Percentiles rank a stretch among this genome's conserved stretches.
These are phyloP conservation scores for Raphicerus campestris DNA, from an alignment of 2,113 vertebrate species.

Conservation along the genomic window DNA sequence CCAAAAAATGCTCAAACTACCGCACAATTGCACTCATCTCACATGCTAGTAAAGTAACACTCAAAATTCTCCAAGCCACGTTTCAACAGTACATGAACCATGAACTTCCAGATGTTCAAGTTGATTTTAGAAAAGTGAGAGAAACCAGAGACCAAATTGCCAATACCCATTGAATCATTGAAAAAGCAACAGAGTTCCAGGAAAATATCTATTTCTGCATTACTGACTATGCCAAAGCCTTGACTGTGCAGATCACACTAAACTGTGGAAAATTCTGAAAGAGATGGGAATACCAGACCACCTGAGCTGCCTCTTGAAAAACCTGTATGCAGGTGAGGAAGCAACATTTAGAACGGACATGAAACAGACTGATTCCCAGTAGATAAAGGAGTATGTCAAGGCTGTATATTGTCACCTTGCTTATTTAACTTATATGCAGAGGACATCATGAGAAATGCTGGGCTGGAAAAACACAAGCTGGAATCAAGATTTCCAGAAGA, in stretches of 20 bases:
- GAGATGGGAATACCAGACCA: not conserved
- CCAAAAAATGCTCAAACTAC: not conserved
- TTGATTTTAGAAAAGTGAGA: not conserved
- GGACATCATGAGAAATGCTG: not conserved
- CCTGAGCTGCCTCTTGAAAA: not conserved
- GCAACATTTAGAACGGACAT: not conserved
- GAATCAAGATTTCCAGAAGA: not conserved
- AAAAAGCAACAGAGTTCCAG: not conserved
- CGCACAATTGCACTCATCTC: not conserved
- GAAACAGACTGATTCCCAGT: not conserved
- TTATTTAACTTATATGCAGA: not conserved
- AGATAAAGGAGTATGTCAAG: not conserved
- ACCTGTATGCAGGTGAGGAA: not conserved
- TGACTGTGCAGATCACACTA: not conserved
- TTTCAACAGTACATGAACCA: fast-evolving
- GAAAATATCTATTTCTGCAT: not conserved
- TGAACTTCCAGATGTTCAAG: not conserved
- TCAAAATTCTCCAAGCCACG: not conserved
- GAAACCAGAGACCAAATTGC: not conserved
- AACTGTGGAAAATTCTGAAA: not conserved
- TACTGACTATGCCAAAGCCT: not conserved
- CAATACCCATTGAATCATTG: not conserved
- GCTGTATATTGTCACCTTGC: not conserved
- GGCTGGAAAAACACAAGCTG: not conserved
- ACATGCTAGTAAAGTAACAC: not conserved